These are phyloP conservation scores for Pristionchus arcanus DNA, from an alignment of 2,888 invertebrate species.

Conservation along the genomic window DNA sequence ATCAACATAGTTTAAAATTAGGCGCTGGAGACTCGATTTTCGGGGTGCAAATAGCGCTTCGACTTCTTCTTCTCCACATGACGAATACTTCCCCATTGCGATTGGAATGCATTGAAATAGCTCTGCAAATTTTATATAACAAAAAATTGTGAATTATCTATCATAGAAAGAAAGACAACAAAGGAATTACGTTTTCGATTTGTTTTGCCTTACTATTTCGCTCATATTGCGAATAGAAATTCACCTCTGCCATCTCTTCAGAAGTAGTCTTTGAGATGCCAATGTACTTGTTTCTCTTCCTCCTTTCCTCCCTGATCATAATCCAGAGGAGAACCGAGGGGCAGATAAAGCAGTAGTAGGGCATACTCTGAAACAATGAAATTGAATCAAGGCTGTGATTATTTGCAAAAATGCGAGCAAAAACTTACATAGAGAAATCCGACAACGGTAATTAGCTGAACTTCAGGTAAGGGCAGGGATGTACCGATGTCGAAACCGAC, in stretches of 20 bases:
- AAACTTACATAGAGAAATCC: constrained; percentile 25
- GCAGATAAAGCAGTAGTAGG: constrained; percentile 16
- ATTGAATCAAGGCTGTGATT: no score
- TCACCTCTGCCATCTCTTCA: neutral
- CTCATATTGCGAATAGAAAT: no score
- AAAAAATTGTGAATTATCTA: no score
- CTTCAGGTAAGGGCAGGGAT: neutral
- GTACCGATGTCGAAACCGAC: neutral
- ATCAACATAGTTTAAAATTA: no score
- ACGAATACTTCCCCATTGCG: no score
- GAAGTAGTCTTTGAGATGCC: neutral
- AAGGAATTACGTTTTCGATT: no score
- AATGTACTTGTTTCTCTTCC: neutral
- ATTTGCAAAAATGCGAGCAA: neutral
- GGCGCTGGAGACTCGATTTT: neutral
- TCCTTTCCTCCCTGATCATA: neutral
- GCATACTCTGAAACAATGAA: neutral
- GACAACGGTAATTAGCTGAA: neutral
- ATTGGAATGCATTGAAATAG: neutral
- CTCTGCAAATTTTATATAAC: neutral
- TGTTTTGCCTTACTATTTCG: no score
- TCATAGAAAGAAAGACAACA: no score
- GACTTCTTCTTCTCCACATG: no score
- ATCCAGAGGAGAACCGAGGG: neutral
- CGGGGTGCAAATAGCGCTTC: neutral